Evolutionary conservation across 2,113 vertebrate genomes (phyloP), one percentile per base, ranked within the genome.

Genomic region (Caranx melampygus): DNA sequence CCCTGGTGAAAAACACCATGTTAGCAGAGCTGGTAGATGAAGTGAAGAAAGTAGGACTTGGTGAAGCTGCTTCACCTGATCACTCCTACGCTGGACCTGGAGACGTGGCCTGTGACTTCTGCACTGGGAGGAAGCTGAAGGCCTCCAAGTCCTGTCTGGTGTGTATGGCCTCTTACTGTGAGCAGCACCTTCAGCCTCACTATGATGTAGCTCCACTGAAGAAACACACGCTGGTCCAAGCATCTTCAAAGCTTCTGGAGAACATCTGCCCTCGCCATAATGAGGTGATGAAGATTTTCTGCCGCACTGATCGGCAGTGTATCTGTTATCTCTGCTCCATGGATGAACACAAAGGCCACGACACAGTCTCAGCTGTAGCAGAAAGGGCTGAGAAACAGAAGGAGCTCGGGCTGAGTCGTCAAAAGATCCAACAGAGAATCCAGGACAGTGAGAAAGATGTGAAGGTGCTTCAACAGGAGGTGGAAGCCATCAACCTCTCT

Each of bases 241-340:
- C 40, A 40, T 67, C 65, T 31, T 57, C 7, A 2, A 62, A 57
- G 6, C 59, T 86, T 2, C 44, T 69, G 63, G 58, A 78, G 0
- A 78, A 69, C 58, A n/a, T 78, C 69, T 86, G 84, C 1, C 0
- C 59, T 79, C 49, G 0, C 1, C 79, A 86, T 1, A 33, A 82
- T 2, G 60, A 82, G 34, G 70, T 75, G 35, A 86, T 82, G 64
- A 75, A 78, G 74, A 86, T 86, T 5, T 80, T 80, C 72, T 80
- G 82, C 6, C 13, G 45, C 45, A 47, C 45, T 15, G 45, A 47
- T 47, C 45, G 16, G 45, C 45, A 16, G 45, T 47, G 45, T 47
- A 47, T 47, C 45, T 47, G 45, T 47, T 47, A 47, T 47, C 14
- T 47, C 45, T 47, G 45, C 45, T 47, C 45, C 45, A 47, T 84